These are phyloP conservation scores for Phocoena phocoena DNA, from an alignment of 2,113 vertebrate species.

Conservation along the genomic window DNA sequence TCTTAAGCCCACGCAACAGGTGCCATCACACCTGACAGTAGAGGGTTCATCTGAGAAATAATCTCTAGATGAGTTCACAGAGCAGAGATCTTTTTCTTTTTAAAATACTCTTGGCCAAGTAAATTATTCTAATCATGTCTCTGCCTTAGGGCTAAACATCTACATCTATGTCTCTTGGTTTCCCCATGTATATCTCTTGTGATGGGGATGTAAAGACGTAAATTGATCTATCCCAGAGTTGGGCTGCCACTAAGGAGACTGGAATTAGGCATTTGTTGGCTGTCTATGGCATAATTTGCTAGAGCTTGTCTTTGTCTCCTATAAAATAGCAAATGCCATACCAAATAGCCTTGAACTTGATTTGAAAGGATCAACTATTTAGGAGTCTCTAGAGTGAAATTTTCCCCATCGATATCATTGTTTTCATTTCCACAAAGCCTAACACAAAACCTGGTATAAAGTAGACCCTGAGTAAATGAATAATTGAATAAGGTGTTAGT, in stretches of 20 bases:
- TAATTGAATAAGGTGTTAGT: constrained; percentile 30
- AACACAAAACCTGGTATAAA: constrained; percentile 42
- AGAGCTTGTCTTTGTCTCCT: constrained; percentile 7
- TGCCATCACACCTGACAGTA: not conserved
- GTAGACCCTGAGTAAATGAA: constrained; percentile 16
- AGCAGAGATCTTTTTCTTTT: not conserved
- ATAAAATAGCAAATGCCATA: constrained; percentile 16
- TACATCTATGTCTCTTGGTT: not conserved
- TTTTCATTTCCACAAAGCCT: constrained; percentile 51
- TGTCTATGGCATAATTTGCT: constrained; percentile 1
- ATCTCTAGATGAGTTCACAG: not conserved
- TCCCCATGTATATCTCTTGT: not conserved
- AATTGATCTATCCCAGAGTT: not conserved
- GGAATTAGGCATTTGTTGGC: not conserved
- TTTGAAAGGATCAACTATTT: constrained; percentile 48
- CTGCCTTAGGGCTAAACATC: constrained; percentile 27
- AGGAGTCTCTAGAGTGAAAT: not conserved
- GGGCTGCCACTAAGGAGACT: not conserved
- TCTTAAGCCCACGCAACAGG: not conserved
- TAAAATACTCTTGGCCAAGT: constrained; percentile 1
- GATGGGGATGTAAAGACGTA: not conserved
- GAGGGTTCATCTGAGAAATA: not conserved
- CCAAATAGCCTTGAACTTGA: constrained; percentile 59
- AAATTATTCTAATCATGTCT: constrained; percentile 53
- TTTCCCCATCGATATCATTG: not conserved